Conservation (phyloP, 1,140 invertebrate species). For the Bathynomus jamesi region DNA sequence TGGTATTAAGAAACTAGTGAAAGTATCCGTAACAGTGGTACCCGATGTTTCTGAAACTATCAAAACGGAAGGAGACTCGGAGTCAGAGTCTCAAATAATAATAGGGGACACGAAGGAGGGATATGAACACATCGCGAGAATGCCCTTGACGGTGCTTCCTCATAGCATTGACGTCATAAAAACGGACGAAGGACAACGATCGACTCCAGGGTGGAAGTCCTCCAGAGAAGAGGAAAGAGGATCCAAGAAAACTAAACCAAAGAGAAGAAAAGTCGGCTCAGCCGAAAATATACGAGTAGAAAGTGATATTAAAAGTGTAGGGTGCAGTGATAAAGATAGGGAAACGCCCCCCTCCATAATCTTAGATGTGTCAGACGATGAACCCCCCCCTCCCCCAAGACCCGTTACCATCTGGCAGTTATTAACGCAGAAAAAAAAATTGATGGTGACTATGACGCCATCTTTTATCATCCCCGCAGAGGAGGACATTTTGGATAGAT, state of each 20-base stretch:
- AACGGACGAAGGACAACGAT: not conserved
- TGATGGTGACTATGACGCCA: constrained; percentile 33
- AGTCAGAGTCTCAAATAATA: constrained; percentile 7
- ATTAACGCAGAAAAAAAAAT: constrained; percentile 34
- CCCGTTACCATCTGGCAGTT: constrained; percentile 36
- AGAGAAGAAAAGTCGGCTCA: no score
- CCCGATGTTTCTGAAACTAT: not conserved
- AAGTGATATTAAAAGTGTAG: no score
- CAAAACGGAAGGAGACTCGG: not conserved
- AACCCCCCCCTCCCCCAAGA: constrained; percentile 17
- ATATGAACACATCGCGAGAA: constrained; percentile 14
- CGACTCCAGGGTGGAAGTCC: not conserved
- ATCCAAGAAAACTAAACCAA: no score
- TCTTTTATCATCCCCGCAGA: constrained; percentile 36
- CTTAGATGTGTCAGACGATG: constrained; percentile 24
- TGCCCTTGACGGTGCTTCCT: constrained; percentile 4
- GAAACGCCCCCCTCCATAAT: constrained; percentile 24
- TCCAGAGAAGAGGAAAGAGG: not conserved
- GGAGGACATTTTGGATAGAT: constrained; percentile 37
- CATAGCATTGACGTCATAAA: not conserved
- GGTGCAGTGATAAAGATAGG: constrained; percentile 12
- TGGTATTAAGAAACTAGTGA: constrained; percentile 18
- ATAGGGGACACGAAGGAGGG: constrained; percentile 22
- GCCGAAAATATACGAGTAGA: no score
- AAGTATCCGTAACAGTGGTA: constrained; percentile 7